Base-by-base conservation (phyloP, 2,888 invertebrate species). In the Cephus runcator region DNA sequence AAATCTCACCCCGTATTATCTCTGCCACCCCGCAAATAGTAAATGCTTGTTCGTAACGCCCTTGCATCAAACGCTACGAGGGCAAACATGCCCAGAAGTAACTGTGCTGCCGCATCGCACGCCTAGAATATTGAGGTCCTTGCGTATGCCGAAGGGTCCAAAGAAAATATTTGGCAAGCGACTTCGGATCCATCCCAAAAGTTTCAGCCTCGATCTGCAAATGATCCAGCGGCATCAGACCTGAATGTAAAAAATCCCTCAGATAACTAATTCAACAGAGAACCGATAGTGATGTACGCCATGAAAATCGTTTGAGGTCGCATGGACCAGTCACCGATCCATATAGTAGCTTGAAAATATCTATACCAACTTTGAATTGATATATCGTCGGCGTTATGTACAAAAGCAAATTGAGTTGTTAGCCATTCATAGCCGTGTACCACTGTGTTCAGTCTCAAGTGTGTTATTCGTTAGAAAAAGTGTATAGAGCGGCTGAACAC, bases 1-100 rank as follows among this genome's bases (percentile, higher is more conserved):
- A 89, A 88, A 88, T 89, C 88, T 87, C 87, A 84, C 85, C 85
- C 82, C 82, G 83, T 87, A 88, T 88, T 88, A 88, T 89, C 88
- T 87, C 81, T 86, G 86, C 85, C 85, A 87, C 85, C 85, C 87
- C 81, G 85, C 83, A 88, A 88, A 88, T 87, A 88, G 88, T 88
- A 86, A 87, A 87, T 88, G 86, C 88, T 85, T 87, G 87, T 87
- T 86, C 86, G 83, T 82, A 83, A 86, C 87, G 86, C 87, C 86
- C 86, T 80, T 75, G 81, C 75, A 69, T 73, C 71, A 35, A 73
- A 75, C 69, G 75, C 78, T 73, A 73, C 71, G 73, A 78, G 56
- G 56, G 69, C 30, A 69, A 73, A 75, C 75, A 35, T 34, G 69
- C 15, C 34, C 71, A 71, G 71, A 71, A 71, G 71, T 71, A 71